A percentile compares a stretch with the other conserved stretches of the same genome.
phyloP scores from a whole-genome alignment of 2,888 invertebrate species.

The Dascillus cervinus region DNA sequence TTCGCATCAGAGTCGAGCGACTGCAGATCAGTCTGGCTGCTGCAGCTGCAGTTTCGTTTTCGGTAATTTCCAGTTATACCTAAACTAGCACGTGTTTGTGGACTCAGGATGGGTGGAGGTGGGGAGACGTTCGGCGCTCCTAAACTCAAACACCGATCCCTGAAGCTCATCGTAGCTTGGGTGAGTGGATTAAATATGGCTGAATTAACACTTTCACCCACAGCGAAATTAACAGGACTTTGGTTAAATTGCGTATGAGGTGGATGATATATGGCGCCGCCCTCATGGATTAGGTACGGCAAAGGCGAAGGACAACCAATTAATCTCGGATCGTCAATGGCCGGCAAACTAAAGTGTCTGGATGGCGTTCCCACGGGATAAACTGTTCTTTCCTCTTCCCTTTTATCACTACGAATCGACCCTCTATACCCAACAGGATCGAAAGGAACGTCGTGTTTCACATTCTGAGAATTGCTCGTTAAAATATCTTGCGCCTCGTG shows the following conservation, averaged over 20 bases:
- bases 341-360: constrained; percentile 62
- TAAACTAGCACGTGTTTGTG: constrained; percentile 56
- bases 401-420: constrained; percentile 21
- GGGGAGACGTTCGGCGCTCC: constrained; percentile 40
- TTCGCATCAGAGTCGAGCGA: constrained; percentile 51
- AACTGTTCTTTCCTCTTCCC: constrained; percentile 14
- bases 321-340: constrained; percentile 49
- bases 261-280: constrained; percentile 24
- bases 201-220: constrained; percentile 53
- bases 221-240: constrained; percentile 56
- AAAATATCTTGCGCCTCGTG: constrained; percentile 76
- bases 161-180: constrained; percentile 25
- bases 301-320: constrained; percentile 37
- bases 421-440: constrained; percentile 54
- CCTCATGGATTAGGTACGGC: constrained; percentile 38
- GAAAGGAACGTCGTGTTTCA: constrained; percentile 70
- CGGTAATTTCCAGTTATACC: constrained; percentile 48
- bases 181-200: constrained; percentile 30
- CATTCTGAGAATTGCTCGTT: constrained; percentile 65
- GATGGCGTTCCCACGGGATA: constrained; percentile 46
- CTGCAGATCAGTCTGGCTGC: constrained; percentile 65
- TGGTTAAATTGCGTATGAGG: constrained; percentile 26
- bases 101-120: constrained; percentile 49
- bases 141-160: constrained; percentile 60
- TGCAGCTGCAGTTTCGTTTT: constrained; percentile 57